Conservation (phyloP, 30 jellyfish, hydroid and myxozoan species). For the Hydractinia echinata region DNA sequence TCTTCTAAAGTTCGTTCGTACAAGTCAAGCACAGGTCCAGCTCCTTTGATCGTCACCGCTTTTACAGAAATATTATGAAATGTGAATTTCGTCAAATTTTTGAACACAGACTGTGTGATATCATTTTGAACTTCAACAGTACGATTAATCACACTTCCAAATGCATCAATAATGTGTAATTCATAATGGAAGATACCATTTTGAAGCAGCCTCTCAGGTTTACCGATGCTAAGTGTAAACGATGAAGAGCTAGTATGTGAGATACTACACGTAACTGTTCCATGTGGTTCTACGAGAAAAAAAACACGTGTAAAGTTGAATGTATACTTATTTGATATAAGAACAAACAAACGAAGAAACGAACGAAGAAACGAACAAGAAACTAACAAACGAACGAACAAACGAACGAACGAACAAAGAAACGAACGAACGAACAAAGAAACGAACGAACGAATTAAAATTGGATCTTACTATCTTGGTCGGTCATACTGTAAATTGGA, state of each 20-base stretch:
- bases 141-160: background rate
- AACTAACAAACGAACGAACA: too few species aligned
- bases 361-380: too few species aligned
- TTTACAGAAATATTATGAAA: background rate
- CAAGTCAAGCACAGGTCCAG: background rate
- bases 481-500: background rate
- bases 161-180: background rate
- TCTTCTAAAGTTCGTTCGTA: constrained; percentile 6
- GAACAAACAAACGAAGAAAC: too few species aligned
- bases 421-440: too few species aligned
- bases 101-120: background rate
- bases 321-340: too few species aligned
- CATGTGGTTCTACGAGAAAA: constrained; percentile 5
- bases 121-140: background rate
- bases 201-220: background rate
- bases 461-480: constrained; percentile 7
- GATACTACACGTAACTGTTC: background rate
- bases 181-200: background rate
- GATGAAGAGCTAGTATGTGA: constrained; percentile 14
- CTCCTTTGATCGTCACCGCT: background rate
- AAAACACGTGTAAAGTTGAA: background rate
- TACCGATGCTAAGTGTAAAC: background rate
- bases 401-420: too few species aligned
- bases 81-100: background rate
- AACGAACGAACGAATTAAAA: background rate